Percentiles rank a stretch among this genome's conserved stretches.
Conservation (phyloP, 2,113 vertebrate genomes). For the Dicaeum eximium region DNA sequence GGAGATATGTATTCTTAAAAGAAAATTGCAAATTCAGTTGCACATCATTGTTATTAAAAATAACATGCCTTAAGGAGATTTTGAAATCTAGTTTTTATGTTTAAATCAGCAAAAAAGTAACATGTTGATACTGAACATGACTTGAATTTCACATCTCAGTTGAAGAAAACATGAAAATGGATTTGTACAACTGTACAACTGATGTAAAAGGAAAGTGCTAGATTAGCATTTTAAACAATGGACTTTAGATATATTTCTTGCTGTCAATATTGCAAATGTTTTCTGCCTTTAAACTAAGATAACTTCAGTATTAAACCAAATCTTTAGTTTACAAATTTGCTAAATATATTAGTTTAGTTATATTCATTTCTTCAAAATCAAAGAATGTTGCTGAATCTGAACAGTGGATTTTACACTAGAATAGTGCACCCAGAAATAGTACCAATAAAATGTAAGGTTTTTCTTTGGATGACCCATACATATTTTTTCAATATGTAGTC, state of each 20-base stretch:
- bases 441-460: neutral
- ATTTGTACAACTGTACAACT: neutral
- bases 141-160: neutral
- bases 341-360: too few relatives aligned
- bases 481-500: neutral
- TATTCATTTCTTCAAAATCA: neutral
- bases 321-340: neutral
- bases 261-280: neutral
- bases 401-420: neutral
- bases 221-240: neutral
- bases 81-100: neutral
- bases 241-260: neutral
- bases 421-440: neutral
- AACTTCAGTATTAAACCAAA: neutral
- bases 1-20: neutral
- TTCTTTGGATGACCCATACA: neutral
- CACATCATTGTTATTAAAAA: neutral
- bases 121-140: neutral
- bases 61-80: neutral
- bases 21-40: neutral
- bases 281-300: neutral
- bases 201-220: neutral
- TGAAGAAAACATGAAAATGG: constrained; percentile 25
- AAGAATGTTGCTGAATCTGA: neutral
- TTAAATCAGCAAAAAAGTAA: neutral